Conservation (phyloP, 2,888 invertebrate genomes). For the Lasioglossum morio region DNA sequence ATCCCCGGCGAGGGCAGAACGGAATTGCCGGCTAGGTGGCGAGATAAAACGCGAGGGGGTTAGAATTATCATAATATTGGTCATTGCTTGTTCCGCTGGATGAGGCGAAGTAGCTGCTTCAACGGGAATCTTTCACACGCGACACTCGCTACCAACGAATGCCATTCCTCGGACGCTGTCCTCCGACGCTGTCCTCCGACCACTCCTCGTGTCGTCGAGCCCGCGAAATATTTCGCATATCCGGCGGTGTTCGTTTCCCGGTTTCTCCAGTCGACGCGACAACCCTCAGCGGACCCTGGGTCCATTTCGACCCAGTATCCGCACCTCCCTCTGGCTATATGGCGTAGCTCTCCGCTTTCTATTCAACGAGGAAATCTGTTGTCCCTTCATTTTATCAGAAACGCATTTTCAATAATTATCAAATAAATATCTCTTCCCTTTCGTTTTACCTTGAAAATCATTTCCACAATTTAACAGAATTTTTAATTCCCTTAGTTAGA, state of each 20-base stretch:
- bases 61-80: slow-evolving; percentile 84
- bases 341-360: not conserved
- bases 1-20: not conserved
- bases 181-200: not conserved
- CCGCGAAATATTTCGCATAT: slow-evolving; percentile 19
- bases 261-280: not conserved
- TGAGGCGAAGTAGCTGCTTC: slow-evolving; percentile 75
- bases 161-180: not conserved
- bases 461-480: not conserved
- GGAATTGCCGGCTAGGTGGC: slow-evolving; percentile 21
- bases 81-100: slow-evolving; percentile 78
- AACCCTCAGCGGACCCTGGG: not conserved
- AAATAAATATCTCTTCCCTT: no score
- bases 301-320: not conserved
- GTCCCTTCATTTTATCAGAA: not conserved
- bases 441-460: not conserved
- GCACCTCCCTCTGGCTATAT: no score
- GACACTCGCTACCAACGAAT: not conserved
- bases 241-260: no score
- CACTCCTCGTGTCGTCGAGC: not conserved
- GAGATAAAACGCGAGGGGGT: slow-evolving; percentile 72
- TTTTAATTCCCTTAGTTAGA: not conserved
- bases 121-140: slow-evolving; percentile 66
- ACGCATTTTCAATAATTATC: not conserved
- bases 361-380: no score